phyloP scores from a whole-genome alignment of 92 coral and sea anemone species.

The Paramuricea clavata region DNA sequence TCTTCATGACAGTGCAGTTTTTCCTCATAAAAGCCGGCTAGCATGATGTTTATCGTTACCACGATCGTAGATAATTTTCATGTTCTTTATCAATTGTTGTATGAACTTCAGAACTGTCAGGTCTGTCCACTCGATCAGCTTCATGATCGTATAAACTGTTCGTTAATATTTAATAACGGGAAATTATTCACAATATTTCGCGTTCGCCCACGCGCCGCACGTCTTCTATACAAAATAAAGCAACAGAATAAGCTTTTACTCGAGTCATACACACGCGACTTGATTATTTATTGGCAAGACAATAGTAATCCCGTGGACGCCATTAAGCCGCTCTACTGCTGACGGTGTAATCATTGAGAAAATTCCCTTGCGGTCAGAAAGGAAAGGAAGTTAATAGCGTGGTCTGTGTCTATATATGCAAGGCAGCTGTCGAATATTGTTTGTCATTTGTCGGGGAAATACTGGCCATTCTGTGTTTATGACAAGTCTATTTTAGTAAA shows the following conservation, averaged over 20 bases:
- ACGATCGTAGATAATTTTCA: neutral
- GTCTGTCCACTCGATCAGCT: neutral
- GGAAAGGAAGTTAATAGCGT: neutral
- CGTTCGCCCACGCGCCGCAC: slow-evolving; percentile 15
- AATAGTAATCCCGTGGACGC: slow-evolving; percentile 36
- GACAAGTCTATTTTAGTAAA: neutral
- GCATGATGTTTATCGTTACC: neutral
- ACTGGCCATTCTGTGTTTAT: neutral
- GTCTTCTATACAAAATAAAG: slow-evolving; percentile 13
- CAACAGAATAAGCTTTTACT: slow-evolving; percentile 1
- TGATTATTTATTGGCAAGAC: slow-evolving; percentile 34
- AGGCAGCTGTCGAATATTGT: slow-evolving; percentile 37
- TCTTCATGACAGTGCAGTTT: neutral
- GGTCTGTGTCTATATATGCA: slow-evolving; percentile 27
- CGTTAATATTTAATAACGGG: slow-evolving; percentile 46
- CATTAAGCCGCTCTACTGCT: slow-evolving; percentile 22
- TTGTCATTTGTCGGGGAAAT: neutral
- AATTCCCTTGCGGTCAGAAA: slow-evolving; percentile 28
- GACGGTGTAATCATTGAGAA: neutral
- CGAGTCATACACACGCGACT: neutral
- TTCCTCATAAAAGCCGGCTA: neutral
- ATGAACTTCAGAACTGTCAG: neutral
- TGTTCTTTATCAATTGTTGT: neutral
- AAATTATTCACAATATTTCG: slow-evolving; percentile 37
- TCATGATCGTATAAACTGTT: neutral